Percentiles rank a stretch among this genome's conserved stretches.
These are phyloP conservation scores for Listrodromus nycthemerus DNA, from an alignment of 2,888 invertebrate species.

Conservation along the genomic window DNA sequence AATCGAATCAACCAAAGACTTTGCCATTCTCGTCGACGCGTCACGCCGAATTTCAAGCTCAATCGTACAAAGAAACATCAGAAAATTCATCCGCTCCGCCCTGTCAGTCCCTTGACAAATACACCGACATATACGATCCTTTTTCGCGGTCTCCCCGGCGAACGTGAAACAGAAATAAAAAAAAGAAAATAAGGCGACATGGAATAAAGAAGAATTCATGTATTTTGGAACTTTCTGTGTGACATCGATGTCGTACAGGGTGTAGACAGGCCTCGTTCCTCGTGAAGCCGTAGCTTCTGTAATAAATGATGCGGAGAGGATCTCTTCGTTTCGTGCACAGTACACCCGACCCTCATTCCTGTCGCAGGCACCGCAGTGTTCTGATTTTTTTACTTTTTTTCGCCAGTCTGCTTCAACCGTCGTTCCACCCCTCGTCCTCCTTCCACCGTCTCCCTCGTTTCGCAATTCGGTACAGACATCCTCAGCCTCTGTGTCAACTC, in stretches of 20 bases:
- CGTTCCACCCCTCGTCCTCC: constrained; percentile 44
- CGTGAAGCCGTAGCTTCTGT: constrained; percentile 22
- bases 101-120: neutral
- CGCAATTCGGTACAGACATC: constrained; percentile 18
- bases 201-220: constrained; percentile 18
- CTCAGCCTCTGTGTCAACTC: constrained; percentile 27
- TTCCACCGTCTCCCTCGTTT: constrained; percentile 40
- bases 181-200: constrained; percentile 3
- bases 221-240: constrained; percentile 35
- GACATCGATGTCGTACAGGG: constrained; percentile 54
- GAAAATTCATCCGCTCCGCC: neutral
- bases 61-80: neutral
- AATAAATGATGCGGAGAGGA: constrained; percentile 54
- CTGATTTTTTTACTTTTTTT: constrained; percentile 11
- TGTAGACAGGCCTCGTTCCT: constrained; percentile 48
- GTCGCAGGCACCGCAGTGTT: constrained; percentile 21
- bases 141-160: neutral
- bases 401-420: constrained; percentile 8
- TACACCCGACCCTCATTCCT: constrained; percentile 35
- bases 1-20: neutral
- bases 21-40: neutral
- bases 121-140: neutral
- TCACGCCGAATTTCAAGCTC: neutral
- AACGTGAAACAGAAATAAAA: neutral
- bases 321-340: constrained; percentile 36